phyloP scores from a whole-genome alignment of 2,113 vertebrate genomes.

The Glaucomys volans region DNA sequence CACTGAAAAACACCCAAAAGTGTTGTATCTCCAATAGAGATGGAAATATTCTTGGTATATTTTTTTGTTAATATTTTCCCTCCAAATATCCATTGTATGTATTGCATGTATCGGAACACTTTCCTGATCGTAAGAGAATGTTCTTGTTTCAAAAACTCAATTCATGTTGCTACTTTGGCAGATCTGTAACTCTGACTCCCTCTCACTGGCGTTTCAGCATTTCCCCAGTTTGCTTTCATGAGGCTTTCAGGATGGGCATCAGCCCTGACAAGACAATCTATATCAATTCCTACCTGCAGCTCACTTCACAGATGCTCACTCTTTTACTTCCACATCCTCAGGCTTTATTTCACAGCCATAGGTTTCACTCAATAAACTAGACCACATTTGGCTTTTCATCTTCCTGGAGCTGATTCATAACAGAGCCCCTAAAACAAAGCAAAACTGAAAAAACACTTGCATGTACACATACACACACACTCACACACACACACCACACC shows the following conservation, averaged over 20 bases:
- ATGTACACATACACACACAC: neutral
- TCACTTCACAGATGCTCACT: neutral
- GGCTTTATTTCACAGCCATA: constrained; percentile 46
- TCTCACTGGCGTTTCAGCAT: too few species aligned
- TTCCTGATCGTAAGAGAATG: neutral
- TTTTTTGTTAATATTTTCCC: neutral
- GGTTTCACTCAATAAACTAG: constrained; percentile 39
- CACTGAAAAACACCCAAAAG: neutral
- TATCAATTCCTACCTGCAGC: neutral
- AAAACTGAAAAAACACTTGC: neutral
- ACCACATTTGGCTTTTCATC: neutral
- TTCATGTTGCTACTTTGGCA: neutral
- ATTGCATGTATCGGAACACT: neutral
- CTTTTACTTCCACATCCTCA: neutral
- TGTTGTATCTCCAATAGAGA: neutral
- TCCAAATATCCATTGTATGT: neutral
- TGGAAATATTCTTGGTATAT: neutral
- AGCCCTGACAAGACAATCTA: neutral
- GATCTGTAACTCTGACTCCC: neutral
- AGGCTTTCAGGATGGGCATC: neutral
- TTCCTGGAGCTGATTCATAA: constrained; percentile 19
- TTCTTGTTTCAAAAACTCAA: neutral
- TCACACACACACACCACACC: neutral
- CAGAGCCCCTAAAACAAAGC: neutral
- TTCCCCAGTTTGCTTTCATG: neutral